phyloP scores from a whole-genome alignment of 2,113 vertebrate genomes.

The Nothocercus julius region DNA sequence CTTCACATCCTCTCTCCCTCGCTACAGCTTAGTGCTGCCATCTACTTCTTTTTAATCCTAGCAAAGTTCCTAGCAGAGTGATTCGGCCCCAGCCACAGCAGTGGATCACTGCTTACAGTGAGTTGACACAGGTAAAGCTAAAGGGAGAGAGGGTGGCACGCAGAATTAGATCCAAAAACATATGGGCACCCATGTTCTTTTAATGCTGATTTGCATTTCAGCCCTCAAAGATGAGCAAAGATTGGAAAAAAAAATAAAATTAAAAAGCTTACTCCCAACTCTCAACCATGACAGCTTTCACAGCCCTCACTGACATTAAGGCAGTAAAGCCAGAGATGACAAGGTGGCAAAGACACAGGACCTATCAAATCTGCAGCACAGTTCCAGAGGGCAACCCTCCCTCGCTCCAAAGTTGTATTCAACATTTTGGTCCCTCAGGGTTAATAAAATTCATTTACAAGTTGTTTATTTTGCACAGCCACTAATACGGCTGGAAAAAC shows the following conservation, averaged over 20 bases:
- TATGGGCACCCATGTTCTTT: neutral
- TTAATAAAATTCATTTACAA: conserved; percentile 46
- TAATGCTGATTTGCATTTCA: neutral
- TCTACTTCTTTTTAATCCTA: conserved; percentile 17
- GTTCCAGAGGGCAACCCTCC: neutral
- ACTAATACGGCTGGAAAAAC: neutral
- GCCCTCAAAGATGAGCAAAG: neutral
- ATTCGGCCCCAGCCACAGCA: neutral
- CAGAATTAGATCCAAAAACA: neutral
- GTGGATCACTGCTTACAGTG: neutral
- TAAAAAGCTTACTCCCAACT: neutral
- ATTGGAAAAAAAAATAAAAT: neutral
- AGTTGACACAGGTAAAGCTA: neutral
- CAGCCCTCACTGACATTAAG: neutral
- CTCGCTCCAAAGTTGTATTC: neutral
- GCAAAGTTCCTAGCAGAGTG: neutral
- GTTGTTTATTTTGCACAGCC: conserved; percentile 51
- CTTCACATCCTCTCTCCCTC: conserved; percentile 31
- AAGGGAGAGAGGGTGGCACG: neutral
- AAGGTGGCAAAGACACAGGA: neutral
- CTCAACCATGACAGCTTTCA: neutral
- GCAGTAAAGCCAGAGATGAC: neutral
- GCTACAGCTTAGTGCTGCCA: conserved; percentile 59
- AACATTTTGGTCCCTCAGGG: conserved; percentile 1
- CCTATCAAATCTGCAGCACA: neutral